Base-by-base conservation (phyloP, 2,797 vertebrate species). In the Mormyrus hasselquistii region DNA sequence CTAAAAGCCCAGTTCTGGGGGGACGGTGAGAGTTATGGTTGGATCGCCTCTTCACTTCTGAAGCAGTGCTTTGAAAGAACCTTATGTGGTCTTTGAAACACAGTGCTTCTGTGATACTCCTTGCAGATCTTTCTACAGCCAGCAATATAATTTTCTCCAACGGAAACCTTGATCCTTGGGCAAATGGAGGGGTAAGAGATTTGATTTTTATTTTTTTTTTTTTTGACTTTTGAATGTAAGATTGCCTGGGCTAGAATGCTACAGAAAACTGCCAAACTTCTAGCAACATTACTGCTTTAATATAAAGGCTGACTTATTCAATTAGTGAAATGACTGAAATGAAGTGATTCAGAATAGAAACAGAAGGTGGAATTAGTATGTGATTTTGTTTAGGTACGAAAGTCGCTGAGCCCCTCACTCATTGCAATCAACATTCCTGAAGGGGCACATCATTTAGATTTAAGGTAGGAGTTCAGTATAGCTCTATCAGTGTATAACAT, bases 61-160 rank as follows among this genome's bases (percentile, higher is more conserved):
- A 3, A 89, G 29, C 52, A 47, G 59, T 50, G 38, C 47, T 34
- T 52, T 59, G 44, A 55, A 49, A 25, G 19, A 49, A 79, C 55
- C 1, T 25, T 65, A 2, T 57, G 52, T 4, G 4, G 29, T 57
- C 50, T 53, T 57, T 19, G 34, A 38, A 16, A 57, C 38, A 29
- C 47, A 53, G n/a, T 4, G 12, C 12, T 55, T 25, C 49, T 38
- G 29, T 57, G 52, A 44, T 87, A 59, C 90, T 50, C 53, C 47
- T 89, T 92, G 85, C 93, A 99, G 98, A 95, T 62, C 95, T 99
- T 88, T 94, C 94, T 88, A 94, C 96, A 0, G 94, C 97, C 89
- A 98, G 96, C 95, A 98, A 98, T 93, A 98, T 99, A 0, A 97
- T 99, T 88, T 99, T 99, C 94, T 99, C 98, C 86, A 99, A 99